Evolutionary conservation across 2,113 vertebrate genomes (phyloP), one percentile per base, ranked within the genome.

Genomic region (Halichoerus grypus): DNA sequence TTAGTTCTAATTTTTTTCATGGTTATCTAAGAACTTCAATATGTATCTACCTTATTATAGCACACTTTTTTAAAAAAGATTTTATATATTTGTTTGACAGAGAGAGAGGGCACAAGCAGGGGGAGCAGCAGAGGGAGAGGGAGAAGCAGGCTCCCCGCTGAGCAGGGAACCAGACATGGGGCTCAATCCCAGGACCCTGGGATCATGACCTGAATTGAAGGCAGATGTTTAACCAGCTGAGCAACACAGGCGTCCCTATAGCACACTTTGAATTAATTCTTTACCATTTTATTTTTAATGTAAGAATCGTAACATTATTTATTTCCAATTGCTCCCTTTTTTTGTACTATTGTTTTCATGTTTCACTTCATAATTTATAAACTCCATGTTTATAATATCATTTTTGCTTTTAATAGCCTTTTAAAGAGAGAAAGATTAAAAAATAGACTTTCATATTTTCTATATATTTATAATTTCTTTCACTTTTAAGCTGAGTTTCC

Each of bases 241-340:
- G 63, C 63, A 13, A 63, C 28, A 13, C 63, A 31, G 63, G 28
- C 6, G 13, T 12, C 12, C 28, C 28, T 63, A 31, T 80, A 63
- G 55, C 13, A 63, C 4, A 33, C 13, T 67, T 90, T 72, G 16
- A 72, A 80, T 86, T 79, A 18, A 31, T 80, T 24, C 31, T 61
- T n/a, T 51, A 24, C 36, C 33, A 42, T 69, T 96, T 61, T 55
- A 85, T 94, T 96, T 84, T 94, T 69, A 83, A 39, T 77, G 2
- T 82, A 83, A 83, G 69, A 77, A 59, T 33, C 19, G 88, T 88
- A 93, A 57, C 82, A 82, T 55, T 65, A 76, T 49, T 1, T 59
- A 59, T 69, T 84, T 93, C 51, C 39, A 69, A 26, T 51, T 88
- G 14, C 9, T 93, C 3, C 21, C 18, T 69, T 55, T 71, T 71